A percentile compares a stretch with the other conserved stretches of the same genome.
Conservation (phyloP, 2,113 vertebrate genomes). For the Mirza zaza region DNA sequence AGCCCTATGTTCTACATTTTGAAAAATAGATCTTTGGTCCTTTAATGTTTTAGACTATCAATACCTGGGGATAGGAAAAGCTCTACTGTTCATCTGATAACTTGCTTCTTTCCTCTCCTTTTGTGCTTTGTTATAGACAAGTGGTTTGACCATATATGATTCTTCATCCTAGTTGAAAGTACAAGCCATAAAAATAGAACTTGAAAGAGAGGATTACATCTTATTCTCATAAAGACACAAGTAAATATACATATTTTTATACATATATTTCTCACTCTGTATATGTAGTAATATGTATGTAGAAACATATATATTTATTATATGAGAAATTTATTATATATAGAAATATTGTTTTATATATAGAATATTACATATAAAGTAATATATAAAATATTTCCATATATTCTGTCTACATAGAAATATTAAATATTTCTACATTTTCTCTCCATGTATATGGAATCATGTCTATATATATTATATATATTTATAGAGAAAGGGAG, state of each 20-base stretch:
- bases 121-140: constrained; percentile 42
- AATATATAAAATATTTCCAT: neutral
- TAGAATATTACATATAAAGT: too few relatives aligned
- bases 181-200: neutral
- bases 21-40: constrained; percentile 47
- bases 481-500: neutral
- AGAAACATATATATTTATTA: too few relatives aligned
- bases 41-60: constrained; percentile 15
- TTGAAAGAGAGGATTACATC: constrained; percentile 14
- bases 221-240: neutral
- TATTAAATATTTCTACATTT: neutral
- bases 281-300: too few relatives aligned
- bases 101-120: neutral
- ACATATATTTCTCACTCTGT: too few relatives aligned
- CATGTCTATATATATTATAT: neutral
- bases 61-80: neutral
- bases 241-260: neutral
- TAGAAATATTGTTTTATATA: too few relatives aligned
- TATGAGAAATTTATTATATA: neutral
- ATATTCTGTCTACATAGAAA: neutral
- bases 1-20: constrained; percentile 12
- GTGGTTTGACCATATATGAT: constrained; percentile 23
- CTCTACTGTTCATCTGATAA: neutral
- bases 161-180: constrained; percentile 35
- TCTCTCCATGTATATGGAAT: too few relatives aligned